A percentile compares a stretch with the other conserved stretches of the same genome.
Evolutionary conservation across 2,888 invertebrate genomes (phyloP).

Genomic region (Macaria notata): DNA sequence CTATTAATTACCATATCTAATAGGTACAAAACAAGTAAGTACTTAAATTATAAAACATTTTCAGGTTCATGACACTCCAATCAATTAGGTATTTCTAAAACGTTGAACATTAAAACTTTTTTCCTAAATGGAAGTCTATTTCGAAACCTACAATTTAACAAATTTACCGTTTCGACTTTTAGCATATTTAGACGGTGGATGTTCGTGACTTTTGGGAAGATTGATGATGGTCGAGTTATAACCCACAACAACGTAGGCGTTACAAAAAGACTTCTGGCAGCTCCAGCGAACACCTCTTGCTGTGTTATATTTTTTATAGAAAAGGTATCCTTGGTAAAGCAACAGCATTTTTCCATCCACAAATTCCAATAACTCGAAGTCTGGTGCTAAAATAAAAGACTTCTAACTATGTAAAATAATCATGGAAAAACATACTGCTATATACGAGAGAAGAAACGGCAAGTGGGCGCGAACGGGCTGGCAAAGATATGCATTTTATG

Average conservation of each 20-base stretch:
- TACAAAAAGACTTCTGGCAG: slow-evolving; percentile 46
- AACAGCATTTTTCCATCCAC: slow-evolving; percentile 41
- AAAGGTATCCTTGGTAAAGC: slow-evolving; percentile 45
- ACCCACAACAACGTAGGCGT: slow-evolving; percentile 24
- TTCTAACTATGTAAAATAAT: too few species aligned
- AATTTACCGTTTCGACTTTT: slow-evolving; percentile 19
- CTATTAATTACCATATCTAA: too few species aligned
- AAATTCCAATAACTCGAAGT: slow-evolving; percentile 39
- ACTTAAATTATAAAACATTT: too few species aligned
- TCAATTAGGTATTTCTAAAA: too few species aligned
- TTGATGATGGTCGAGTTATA: too few species aligned
- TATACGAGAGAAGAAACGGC: too few species aligned
- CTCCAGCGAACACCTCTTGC: slow-evolving; percentile 40
- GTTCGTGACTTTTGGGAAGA: slow-evolving; percentile 10
- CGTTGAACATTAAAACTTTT: too few species aligned
- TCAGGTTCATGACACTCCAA: too few species aligned
- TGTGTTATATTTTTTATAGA: slow-evolving; percentile 38
- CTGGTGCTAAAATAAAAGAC: slow-evolving; percentile 16
- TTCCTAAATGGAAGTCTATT: background rate
- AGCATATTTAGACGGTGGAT: slow-evolving; percentile 19
- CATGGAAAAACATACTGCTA: too few species aligned
- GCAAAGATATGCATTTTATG: too few species aligned
- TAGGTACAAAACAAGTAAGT: too few species aligned
- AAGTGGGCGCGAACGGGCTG: too few species aligned
- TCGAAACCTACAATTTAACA: slow-evolving; percentile 11